A percentile compares a stretch with the other conserved stretches of the same genome.
These are phyloP conservation scores for Cantharis nigra DNA, from an alignment of 2,888 invertebrate species.

Conservation along the genomic window DNA sequence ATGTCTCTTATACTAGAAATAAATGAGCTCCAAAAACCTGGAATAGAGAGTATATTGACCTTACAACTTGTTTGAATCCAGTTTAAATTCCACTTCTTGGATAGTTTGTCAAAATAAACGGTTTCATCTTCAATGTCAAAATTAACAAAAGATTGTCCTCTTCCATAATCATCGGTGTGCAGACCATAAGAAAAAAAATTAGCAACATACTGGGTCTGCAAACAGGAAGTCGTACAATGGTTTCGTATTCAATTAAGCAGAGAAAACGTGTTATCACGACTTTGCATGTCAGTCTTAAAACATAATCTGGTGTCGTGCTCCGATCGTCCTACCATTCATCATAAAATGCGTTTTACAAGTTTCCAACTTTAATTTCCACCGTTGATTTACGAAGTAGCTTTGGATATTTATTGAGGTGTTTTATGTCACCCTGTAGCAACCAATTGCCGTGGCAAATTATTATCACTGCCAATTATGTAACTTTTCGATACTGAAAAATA, in stretches of 20 bases:
- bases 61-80: neutral
- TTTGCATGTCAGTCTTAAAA: conserved; percentile 13
- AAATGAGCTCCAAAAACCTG: neutral
- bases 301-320: conserved; percentile 10
- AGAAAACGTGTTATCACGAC: conserved; percentile 19
- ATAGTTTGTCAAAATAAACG: neutral
- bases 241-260: conserved; percentile 18
- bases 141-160: neutral
- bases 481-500: neutral
- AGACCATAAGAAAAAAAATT: neutral
- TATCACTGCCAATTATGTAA: neutral
- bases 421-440: neutral
- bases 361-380: conserved; percentile 8
- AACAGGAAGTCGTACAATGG: conserved; percentile 18
- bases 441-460: neutral
- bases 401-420: conserved; percentile 12
- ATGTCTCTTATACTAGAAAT: conserved; percentile 1
- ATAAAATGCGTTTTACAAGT: conserved; percentile 11
- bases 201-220: conserved; percentile 3
- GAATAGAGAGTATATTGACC: neutral
- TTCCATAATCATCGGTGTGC: neutral
- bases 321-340: conserved; percentile 12
- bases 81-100: neutral
- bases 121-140: neutral
- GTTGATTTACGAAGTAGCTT: conserved; percentile 14